Evolutionary conservation across 2,113 vertebrate species (phyloP).

Genomic region (Charadrius vociferus): DNA sequence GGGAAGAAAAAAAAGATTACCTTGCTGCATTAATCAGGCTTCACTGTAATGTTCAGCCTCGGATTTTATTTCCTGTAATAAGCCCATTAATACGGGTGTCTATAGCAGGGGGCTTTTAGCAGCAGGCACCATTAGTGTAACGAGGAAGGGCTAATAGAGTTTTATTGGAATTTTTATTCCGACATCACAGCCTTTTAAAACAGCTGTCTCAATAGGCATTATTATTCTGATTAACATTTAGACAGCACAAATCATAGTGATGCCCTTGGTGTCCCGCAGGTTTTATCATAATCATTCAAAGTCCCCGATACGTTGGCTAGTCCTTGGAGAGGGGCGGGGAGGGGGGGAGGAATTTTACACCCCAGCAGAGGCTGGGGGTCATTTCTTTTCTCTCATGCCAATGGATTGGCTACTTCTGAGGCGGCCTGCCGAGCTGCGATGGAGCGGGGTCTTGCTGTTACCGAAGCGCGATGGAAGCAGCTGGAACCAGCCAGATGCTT

Average conservation of each 20-base stretch:
- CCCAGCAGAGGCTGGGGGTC: neutral
- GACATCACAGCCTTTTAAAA: constrained; percentile 66
- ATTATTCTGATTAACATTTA: constrained; percentile 75
- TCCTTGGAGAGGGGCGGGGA: neutral
- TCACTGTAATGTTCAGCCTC: constrained; percentile 63
- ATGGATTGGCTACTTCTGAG: neutral
- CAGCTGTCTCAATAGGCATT: constrained; percentile 73
- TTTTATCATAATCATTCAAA: constrained; percentile 38
- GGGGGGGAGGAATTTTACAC: neutral
- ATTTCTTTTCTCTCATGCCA: neutral
- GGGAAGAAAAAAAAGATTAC: constrained; percentile 43
- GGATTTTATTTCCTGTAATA: constrained; percentile 76
- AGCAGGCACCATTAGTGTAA: constrained; percentile 73
- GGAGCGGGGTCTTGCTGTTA: neutral
- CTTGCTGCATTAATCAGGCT: constrained; percentile 70
- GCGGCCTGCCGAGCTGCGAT: fast-evolving
- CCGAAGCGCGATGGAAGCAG: neutral
- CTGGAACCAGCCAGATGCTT: neutral
- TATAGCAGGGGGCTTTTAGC: constrained; percentile 68
- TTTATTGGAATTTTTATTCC: constrained; percentile 70
- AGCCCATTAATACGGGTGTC: constrained; percentile 72
- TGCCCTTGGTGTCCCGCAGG: constrained; percentile 58
- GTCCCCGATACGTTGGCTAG: neutral
- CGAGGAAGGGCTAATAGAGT: constrained; percentile 73
- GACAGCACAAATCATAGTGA: constrained; percentile 66